Evolutionary conservation across 2,113 vertebrate genomes (phyloP).

Genomic region (Apodemus sylvaticus): DNA sequence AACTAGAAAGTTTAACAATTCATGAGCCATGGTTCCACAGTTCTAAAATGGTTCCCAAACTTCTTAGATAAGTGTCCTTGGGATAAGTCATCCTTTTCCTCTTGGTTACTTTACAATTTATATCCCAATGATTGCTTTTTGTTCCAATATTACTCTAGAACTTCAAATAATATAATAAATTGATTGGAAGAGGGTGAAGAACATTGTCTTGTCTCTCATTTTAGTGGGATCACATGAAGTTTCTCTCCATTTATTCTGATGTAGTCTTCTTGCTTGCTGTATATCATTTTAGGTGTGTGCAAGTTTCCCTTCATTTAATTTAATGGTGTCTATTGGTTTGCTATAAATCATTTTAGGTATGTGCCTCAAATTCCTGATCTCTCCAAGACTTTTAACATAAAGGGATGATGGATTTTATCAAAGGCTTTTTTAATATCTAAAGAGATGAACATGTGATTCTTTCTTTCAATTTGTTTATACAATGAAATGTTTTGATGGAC

Average conservation of each 20-base stretch:
- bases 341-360: not conserved
- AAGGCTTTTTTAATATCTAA: not conserved
- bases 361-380: not conserved
- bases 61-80: not conserved
- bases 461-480: not conserved
- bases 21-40: not conserved
- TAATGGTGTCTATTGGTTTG: not conserved
- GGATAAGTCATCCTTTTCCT: not conserved
- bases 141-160: not conserved
- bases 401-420: not conserved
- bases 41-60: not conserved
- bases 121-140: not conserved
- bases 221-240: not conserved
- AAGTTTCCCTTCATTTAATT: not conserved
- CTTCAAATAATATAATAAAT: not conserved
- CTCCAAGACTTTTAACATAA: not conserved
- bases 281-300: not conserved
- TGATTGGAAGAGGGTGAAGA: accelerated
- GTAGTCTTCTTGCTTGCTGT: not conserved
- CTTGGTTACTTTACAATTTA: no score
- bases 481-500: not conserved
- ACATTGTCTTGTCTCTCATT: not conserved
- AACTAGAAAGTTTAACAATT: not conserved
- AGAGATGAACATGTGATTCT: not conserved
- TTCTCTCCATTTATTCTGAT: not conserved